Evolutionary conservation across 2,113 vertebrate species (phyloP).

Genomic region (Castor canadensis): DNA sequence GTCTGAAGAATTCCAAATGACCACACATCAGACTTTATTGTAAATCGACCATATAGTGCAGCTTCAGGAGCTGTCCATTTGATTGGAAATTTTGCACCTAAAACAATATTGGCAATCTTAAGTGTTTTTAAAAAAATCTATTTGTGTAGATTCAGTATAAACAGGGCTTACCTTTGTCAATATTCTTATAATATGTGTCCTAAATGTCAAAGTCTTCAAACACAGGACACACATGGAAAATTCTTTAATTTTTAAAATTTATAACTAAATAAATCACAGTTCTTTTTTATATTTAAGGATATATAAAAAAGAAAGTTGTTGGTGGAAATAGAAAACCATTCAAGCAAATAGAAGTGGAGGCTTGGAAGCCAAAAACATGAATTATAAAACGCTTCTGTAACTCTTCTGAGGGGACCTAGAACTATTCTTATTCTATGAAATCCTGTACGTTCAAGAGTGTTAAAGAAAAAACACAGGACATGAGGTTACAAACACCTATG

Average conservation of each 20-base stretch:
- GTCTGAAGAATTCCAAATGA: slow-evolving; percentile 96
- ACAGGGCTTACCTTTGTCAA: background rate
- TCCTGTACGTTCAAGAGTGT: background rate
- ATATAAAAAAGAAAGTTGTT: background rate
- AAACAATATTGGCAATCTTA: slow-evolving; percentile 49
- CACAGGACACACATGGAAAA: background rate
- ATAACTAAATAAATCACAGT: background rate
- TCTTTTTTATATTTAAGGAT: background rate
- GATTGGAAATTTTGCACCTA: slow-evolving; percentile 98
- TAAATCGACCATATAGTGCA: slow-evolving; percentile 95
- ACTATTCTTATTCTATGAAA: slow-evolving; percentile 46
- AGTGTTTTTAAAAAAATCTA: background rate
- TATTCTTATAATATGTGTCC: background rate
- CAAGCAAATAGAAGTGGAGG: background rate
- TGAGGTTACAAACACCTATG: background rate
- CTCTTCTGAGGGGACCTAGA: background rate
- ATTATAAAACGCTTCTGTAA: background rate
- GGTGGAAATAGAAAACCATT: background rate
- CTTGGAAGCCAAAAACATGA: background rate
- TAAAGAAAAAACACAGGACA: slow-evolving; percentile 10
- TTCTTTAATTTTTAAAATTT: slow-evolving; percentile 16
- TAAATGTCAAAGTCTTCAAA: slow-evolving; percentile 6
- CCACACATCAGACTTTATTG: slow-evolving; percentile 98
- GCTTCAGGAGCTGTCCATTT: slow-evolving; percentile 98
- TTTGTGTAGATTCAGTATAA: background rate